Evolutionary conservation across 2,113 vertebrate species (phyloP).

Genomic region (Apeltes quadracus): DNA sequence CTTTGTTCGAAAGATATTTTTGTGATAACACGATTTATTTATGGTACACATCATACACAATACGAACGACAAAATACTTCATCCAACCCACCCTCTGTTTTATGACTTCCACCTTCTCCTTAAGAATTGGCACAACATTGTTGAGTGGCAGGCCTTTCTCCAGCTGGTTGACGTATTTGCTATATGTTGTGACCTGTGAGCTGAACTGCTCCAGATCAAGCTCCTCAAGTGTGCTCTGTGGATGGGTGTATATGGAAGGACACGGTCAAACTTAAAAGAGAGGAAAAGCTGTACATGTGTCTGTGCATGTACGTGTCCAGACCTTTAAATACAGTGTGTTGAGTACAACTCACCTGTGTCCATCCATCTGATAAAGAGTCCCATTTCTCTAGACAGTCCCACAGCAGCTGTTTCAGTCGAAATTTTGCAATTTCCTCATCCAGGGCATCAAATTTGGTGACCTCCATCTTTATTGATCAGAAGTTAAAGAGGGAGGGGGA

Average conservation of each 20-base stretch:
- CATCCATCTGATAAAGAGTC: conserved; percentile 79
- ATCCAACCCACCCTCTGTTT: conserved; percentile 82
- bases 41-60: not conserved
- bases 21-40: not conserved
- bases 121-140: conserved; percentile 80
- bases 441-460: conserved; percentile 84
- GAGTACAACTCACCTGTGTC: conserved; percentile 74
- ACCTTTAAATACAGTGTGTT: not conserved
- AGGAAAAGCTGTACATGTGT: not conserved
- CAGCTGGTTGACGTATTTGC: conserved; percentile 83
- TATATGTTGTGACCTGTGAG: conserved; percentile 81
- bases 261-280: not conserved
- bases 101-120: conserved; percentile 82
- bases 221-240: conserved; percentile 80
- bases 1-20: not conserved
- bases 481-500: not conserved
- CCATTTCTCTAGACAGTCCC: conserved; percentile 86
- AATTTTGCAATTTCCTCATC: conserved; percentile 82
- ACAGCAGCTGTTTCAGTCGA: conserved; percentile 84
- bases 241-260: not conserved
- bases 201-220: conserved; percentile 84
- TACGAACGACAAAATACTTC: not conserved
- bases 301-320: not conserved
- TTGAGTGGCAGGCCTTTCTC: conserved; percentile 86
- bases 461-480: conserved; percentile 78